These are phyloP conservation scores for Corapipo altera DNA, from an alignment of 2,113 vertebrate genomes.

Conservation along the genomic window DNA sequence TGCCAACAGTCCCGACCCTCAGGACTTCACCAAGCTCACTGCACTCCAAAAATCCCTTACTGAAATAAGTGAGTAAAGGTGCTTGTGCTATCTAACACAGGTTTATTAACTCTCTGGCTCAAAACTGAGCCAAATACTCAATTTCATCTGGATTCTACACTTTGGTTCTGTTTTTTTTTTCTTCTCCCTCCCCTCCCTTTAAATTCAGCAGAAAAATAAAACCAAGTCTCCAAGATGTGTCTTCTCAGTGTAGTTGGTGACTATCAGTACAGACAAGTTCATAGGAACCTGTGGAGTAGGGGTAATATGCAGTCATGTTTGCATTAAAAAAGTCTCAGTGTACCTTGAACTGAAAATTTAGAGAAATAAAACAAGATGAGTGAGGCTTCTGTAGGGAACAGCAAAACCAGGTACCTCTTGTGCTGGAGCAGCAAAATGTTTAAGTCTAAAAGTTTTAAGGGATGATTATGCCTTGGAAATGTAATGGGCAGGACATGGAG, in stretches of 20 bases:
- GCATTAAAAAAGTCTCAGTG: neutral
- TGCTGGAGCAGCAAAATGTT: neutral
- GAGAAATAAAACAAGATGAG: neutral
- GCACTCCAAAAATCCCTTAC: neutral
- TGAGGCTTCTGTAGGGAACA: neutral
- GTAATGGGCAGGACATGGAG: rapidly evolving
- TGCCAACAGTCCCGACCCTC: neutral
- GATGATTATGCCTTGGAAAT: neutral
- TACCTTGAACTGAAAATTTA: neutral
- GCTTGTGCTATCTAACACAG: neutral
- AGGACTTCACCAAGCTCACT: neutral
- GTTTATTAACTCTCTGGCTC: neutral
- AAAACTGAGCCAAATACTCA: neutral
- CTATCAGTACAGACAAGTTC: neutral
- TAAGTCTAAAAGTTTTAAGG: neutral
- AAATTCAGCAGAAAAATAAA: neutral
- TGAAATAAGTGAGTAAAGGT: neutral
- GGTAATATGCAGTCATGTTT: neutral
- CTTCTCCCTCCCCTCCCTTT: neutral
- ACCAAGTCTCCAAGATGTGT: neutral
- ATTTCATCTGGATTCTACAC: neutral
- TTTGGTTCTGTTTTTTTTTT: neutral
- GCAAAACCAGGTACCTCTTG: neutral
- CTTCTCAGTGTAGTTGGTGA: neutral
- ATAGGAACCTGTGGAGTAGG: neutral